These are phyloP conservation scores for Hirundo rustica DNA, from an alignment of 2,797 vertebrate species.

Conservation along the genomic window DNA sequence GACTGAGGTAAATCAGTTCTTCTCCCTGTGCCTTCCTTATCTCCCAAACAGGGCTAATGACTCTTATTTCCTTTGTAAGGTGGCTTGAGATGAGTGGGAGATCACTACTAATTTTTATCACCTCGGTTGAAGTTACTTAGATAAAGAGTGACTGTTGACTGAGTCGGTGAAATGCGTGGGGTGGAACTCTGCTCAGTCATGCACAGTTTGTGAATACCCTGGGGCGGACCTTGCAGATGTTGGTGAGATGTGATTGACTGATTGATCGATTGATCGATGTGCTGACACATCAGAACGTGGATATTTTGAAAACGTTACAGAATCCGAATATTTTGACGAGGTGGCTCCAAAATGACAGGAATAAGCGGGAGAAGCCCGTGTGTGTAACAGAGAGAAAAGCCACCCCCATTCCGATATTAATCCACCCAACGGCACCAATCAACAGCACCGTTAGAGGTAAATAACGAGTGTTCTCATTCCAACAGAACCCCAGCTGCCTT, in stretches of 20 bases:
- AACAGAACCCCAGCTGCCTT: background rate
- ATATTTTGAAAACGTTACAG: background rate
- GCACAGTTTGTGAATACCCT: rapidly evolving
- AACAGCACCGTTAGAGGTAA: background rate
- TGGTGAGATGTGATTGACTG: background rate
- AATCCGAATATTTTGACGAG: background rate
- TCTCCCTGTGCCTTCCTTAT: background rate
- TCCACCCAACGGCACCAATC: background rate
- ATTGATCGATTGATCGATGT: background rate
- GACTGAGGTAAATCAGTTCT: constrained; percentile 14
- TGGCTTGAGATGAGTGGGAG: background rate
- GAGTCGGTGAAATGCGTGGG: rapidly evolving
- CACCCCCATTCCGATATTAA: rapidly evolving
- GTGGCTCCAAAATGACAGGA: background rate
- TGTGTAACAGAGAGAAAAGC: background rate
- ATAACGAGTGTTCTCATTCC: background rate
- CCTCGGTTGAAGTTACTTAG: background rate
- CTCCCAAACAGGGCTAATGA: background rate
- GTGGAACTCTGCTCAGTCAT: background rate
- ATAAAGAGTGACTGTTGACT: background rate
- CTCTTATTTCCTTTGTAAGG: background rate
- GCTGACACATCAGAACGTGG: background rate
- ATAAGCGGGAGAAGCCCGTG: rapidly evolving
- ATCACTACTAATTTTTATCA: background rate
- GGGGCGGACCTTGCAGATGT: background rate